phyloP scores from a whole-genome alignment of 2,888 invertebrate species.

The Ditula angustiorana region DNA sequence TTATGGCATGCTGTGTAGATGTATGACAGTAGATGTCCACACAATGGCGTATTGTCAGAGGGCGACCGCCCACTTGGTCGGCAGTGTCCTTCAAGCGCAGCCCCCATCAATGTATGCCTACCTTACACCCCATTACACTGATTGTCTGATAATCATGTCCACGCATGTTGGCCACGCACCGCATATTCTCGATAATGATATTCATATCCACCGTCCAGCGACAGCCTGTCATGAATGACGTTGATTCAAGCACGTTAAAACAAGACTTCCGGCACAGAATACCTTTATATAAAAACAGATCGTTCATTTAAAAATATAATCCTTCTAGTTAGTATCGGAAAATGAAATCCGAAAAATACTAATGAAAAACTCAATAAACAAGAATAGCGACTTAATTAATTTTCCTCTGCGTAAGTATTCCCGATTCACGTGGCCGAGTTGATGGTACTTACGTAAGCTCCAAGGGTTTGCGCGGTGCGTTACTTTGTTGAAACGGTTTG shows the following conservation, averaged over 20 bases:
- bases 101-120: slow-evolving; percentile 51
- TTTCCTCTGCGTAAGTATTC: slow-evolving; percentile 53
- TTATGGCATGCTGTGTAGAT: slow-evolving; percentile 24
- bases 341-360: slow-evolving; percentile 58
- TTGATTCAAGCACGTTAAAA: slow-evolving; percentile 4
- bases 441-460: slow-evolving; percentile 68
- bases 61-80: slow-evolving; percentile 39
- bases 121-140: slow-evolving; percentile 57
- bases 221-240: slow-evolving; percentile 19
- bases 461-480: slow-evolving; percentile 69
- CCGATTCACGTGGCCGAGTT: slow-evolving; percentile 29
- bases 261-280: not conserved
- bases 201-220: slow-evolving; percentile 18
- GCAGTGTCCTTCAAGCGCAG: slow-evolving; percentile 55
- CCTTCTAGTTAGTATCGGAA: not conserved
- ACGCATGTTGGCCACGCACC: slow-evolving; percentile 41
- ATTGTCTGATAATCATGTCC: slow-evolving; percentile 61
- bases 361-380: slow-evolving; percentile 47
- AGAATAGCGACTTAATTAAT: slow-evolving; percentile 57
- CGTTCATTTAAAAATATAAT: slow-evolving; percentile 12
- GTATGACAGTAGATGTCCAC: slow-evolving; percentile 32
- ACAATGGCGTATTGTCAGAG: slow-evolving; percentile 38
- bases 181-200: slow-evolving; percentile 25
- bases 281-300: slow-evolving; percentile 6
- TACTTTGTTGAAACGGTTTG: slow-evolving; percentile 54